Base-by-base conservation (phyloP, 2,888 invertebrate genomes). In the Acheta domesticus region DNA sequence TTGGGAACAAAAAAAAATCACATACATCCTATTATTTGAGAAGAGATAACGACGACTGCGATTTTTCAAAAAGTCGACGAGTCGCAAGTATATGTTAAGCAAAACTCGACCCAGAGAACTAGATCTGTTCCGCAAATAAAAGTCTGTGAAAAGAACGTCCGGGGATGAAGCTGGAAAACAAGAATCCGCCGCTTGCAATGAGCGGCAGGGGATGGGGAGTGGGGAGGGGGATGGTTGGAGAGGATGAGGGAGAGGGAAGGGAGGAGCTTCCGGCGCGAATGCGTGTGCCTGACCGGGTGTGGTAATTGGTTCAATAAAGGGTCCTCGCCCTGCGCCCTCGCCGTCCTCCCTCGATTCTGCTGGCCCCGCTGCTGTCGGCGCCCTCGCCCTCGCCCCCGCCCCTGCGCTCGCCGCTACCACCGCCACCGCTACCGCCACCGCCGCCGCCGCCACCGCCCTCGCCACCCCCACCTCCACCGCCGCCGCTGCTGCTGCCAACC, bases 221-320 rank as follows among this genome's bases (percentile, higher is more conserved):
- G 62, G 62, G 62, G 11, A 8, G 19, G 4, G 12, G 4, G n/a
- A 4, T 0, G 14, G 2, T 2, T 1, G 19, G 12, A 19, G 50
- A n/a, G n/a, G n/a, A n/a, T n/a, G n/a, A n/a, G 62, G 62, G 62
- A 12, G 62, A 4, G 12, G 62, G 62, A 11, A 11, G 11, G 62
- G 62, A 3, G 62, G 62, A n/a, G 62, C 62, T 12, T 12, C 62
- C 77, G 49, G 50, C 12, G 19, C 14, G 77, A 16, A 12, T 23
- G 77, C 49, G 77, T 49, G 36, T 8, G 77, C 77, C 20, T 49
- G 49, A 77, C 19, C 49, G 36, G 50, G 79, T 79, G 76, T 76
- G 79, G 79, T 62, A 62, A 62, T 62, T 62, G 62, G 62, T 62
- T 62, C 62, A 62, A 62, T 62, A 62, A 62, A 62, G 62, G 16